A percentile compares a stretch with the other conserved stretches of the same genome.
phyloP scores from a whole-genome alignment of 2,888 invertebrate genomes.

The Ophonus ardosiacus region DNA sequence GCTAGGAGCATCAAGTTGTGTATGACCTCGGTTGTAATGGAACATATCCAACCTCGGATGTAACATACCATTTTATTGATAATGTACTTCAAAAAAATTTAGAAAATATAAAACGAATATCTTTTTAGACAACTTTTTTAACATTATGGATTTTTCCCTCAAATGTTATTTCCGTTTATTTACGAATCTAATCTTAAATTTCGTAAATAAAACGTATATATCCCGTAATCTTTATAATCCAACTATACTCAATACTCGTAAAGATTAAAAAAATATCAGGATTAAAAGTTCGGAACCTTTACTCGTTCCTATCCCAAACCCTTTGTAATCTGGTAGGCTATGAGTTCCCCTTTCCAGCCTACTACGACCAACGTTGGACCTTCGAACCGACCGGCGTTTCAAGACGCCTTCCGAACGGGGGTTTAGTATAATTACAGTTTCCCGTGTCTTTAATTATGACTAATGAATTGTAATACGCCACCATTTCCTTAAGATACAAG shows the following conservation, averaged over 20 bases:
- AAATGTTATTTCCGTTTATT: too few relatives aligned
- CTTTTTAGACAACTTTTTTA: too few relatives aligned
- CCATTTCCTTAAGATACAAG: conserved; percentile 20
- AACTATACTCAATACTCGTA: not conserved
- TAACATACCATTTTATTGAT: too few relatives aligned
- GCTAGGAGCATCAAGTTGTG: too few relatives aligned
- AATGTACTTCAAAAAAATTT: too few relatives aligned
- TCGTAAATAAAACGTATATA: too few relatives aligned
- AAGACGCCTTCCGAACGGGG: not conserved
- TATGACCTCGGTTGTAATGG: too few relatives aligned
- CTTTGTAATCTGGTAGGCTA: conserved; percentile 8
- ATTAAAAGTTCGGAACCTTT: conserved; percentile 4
- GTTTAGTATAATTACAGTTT: conserved; percentile 26
- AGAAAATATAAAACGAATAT: too few relatives aligned
- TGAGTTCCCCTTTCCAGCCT: not conserved
- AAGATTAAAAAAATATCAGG: not conserved
- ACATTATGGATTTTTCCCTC: too few relatives aligned
- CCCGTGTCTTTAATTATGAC: conserved; percentile 39
- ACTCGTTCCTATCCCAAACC: not conserved
- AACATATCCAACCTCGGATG: too few relatives aligned
- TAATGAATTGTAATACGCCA: conserved; percentile 40
- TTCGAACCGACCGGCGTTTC: not conserved
- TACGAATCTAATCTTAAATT: too few relatives aligned
- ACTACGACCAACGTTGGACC: not conserved
- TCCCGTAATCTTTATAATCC: too few relatives aligned